Base-by-base conservation (phyloP, 2,888 invertebrate species). In the Drosophila macrothrix region DNA sequence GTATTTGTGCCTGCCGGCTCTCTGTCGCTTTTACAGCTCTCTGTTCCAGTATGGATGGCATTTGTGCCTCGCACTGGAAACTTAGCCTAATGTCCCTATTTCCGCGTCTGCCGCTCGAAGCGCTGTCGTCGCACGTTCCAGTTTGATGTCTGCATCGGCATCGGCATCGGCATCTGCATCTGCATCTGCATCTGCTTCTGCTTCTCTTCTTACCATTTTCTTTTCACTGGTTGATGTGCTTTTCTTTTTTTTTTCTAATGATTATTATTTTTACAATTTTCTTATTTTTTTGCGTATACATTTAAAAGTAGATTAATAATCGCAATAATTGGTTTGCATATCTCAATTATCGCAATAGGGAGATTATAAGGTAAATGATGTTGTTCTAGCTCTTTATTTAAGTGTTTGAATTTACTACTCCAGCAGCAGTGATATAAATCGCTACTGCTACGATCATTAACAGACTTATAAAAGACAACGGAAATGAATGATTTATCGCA, bases 261-360 rank as follows among this genome's bases (percentile, higher is more conserved):
- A 41, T 41, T 41, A n/a, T 10, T n/a, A n/a, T 10, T 41, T 41
- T 41, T n/a, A 41, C 3, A 41, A n/a, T 41, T 12, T n/a, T 41
- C 5, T 5, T 6, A 2, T 41, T n/a, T n/a, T n/a, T n/a, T 41
- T 41, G n/a, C 41, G 41, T n/a, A 12, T 2, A 5, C 2, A 10
- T n/a, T 41, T 10, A 37, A 84, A 87, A 83, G 76, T 84, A 65
- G 88, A 83, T 88, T 83, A 87, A 77, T 83, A 84, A 82, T 88
- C 83, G 79, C 75, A 72, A 83, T 84, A 87, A 84, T 84, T 83
- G 81, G 61, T 63, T 65, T 82, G 67, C 67, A 73, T 79, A 54
- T 65, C 69, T 62, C 56, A 68, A 63, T 73, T 71, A 61, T 59
- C 19, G 52, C 52, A 58, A 68, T 70, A 81, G 67, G 76, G 74